Evolutionary conservation across 2,113 vertebrate genomes (phyloP).

Genomic region (Dryoscopus gambensis): DNA sequence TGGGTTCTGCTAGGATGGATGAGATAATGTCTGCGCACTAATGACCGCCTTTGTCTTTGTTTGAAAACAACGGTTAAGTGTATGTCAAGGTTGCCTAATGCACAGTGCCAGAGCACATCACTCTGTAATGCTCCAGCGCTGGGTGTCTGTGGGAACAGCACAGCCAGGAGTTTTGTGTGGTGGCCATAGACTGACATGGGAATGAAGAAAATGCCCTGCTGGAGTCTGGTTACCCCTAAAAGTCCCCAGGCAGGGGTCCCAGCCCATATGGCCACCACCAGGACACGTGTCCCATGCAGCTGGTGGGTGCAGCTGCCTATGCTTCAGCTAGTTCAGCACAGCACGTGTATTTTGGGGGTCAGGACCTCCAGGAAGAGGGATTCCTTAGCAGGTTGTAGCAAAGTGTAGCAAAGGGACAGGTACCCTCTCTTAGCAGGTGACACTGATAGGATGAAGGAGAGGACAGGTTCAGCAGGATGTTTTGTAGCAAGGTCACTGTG

Average conservation of each 20-base stretch:
- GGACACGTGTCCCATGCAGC: accelerated
- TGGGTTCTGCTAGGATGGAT: not conserved
- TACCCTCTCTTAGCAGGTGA: not conserved
- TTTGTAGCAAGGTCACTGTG: not conserved
- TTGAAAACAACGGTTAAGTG: not conserved
- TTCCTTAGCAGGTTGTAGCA: not conserved
- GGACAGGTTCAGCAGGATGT: not conserved
- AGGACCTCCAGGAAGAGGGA: not conserved
- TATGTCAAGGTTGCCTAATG: not conserved
- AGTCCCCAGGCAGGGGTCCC: not conserved
- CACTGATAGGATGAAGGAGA: not conserved
- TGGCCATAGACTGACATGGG: not conserved
- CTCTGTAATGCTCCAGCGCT: accelerated
- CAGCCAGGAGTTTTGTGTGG: not conserved
- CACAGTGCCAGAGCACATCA: not conserved
- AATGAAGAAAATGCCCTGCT: not conserved
- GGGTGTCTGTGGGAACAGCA: not conserved
- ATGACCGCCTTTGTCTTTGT: conserved; percentile 17
- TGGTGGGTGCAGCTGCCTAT: not conserved
- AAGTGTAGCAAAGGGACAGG: not conserved
- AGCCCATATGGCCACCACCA: not conserved
- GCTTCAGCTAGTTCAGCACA: not conserved
- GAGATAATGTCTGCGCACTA: not conserved
- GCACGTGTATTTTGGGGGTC: accelerated
- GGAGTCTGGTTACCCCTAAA: not conserved